Percentiles rank a stretch among this genome's conserved stretches.
Conservation (phyloP, 2,113 vertebrate genomes). For the Aix galericulata region DNA sequence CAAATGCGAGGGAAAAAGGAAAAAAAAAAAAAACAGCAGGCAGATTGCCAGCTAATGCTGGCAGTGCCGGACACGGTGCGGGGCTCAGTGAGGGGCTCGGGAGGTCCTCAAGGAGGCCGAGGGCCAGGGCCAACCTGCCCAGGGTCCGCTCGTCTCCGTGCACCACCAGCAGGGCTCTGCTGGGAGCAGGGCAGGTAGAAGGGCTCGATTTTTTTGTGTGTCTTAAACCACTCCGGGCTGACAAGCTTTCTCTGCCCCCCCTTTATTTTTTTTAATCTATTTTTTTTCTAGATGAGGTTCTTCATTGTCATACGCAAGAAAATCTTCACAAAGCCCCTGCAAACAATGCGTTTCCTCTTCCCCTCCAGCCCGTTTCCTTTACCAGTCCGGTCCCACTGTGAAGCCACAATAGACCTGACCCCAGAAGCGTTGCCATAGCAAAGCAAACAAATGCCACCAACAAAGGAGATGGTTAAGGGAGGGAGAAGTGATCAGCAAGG, state of each 20-base stretch:
- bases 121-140: neutral
- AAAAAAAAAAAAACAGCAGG: neutral
- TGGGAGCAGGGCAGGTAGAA: no score
- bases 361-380: neutral
- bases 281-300: neutral
- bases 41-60: neutral
- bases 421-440: neutral
- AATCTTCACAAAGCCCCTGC: neutral
- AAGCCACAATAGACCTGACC: neutral
- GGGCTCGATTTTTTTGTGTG: no score
- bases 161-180: neutral
- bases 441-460: slow-evolving; percentile 1
- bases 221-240: no score
- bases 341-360: neutral
- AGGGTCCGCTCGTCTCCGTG: neutral
- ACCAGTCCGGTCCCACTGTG: neutral
- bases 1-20: neutral
- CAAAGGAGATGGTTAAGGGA: neutral
- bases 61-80: no score
- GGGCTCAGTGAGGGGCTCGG: no score
- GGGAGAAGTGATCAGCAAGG: neutral
- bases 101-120: neutral
- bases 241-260: no score
- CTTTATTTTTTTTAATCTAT: neutral
- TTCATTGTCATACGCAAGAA: neutral